Base-by-base conservation (phyloP, 2,888 invertebrate genomes). In the Zonitis immaculata region DNA sequence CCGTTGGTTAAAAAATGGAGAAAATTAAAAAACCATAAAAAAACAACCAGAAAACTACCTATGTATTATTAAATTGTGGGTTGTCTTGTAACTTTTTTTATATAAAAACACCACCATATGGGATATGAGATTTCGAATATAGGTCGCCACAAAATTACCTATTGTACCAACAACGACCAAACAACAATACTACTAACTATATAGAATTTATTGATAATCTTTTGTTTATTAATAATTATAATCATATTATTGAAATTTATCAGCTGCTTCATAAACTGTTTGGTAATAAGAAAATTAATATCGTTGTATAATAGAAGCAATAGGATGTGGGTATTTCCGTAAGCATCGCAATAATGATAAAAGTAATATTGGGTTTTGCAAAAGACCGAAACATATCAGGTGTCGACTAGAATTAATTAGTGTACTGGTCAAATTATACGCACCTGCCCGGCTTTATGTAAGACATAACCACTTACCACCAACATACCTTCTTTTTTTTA, bases 31-130 rank as follows among this genome's bases (percentile, higher is more conserved):
- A n/a, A n/a, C n/a, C n/a, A n/a, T n/a, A n/a, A n/a, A n/a, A n/a
- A n/a, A n/a, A n/a, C n/a, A n/a, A n/a, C n/a, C n/a, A n/a, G n/a
- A n/a, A n/a, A n/a, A n/a, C n/a, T n/a, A n/a, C n/a, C n/a, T 22
- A 22, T 22, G 5, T 22, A 22, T 22, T 22, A 68, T 67, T 60
- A 66, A 66, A 65, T 64, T 66, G 66, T 63, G 60, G 64, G 62
- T 58, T 59, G 59, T 58, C 52, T 57, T 45, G 48, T 44, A 48
- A 47, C 28, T 1, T 8, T 35, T 16, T 35, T 18, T 35, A 9
- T 9, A 2, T 11, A 6, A 52, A 49, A 52, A 51, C 61, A 11
- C 11, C 53, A 60, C 59, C 61, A 61, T 58, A 58, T 61, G 61
- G 59, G 44, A 47, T 52, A 52, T 55, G 52, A 39, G 49, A 49